phyloP scores from a whole-genome alignment of 1,140 invertebrate genomes.

The Triops cancriformis region DNA sequence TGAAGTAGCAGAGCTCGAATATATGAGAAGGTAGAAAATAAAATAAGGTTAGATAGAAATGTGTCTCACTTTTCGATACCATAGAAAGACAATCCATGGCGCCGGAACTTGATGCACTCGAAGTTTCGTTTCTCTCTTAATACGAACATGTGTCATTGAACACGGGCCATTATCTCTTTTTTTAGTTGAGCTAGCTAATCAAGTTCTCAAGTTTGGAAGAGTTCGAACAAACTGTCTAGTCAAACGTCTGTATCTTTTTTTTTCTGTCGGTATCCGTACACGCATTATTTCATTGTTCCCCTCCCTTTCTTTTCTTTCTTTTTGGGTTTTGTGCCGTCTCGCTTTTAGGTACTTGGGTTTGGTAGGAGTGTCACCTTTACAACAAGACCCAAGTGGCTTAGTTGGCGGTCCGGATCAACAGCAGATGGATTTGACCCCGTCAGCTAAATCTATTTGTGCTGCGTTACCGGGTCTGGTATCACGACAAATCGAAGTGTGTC shows the following conservation, averaged over 20 bases:
- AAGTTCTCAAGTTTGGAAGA: background rate
- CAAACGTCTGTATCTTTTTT: background rate
- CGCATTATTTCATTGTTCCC: no score
- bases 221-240: background rate
- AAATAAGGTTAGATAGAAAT: background rate
- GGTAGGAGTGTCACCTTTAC: constrained; percentile 39
- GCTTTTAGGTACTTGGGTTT: constrained; percentile 47
- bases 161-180: background rate
- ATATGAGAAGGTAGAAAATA: no score
- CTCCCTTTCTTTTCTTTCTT: constrained; percentile 16
- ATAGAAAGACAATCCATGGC: constrained; percentile 1
- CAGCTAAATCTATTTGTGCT: constrained; percentile 33
- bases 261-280: background rate
- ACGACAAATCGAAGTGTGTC: constrained; percentile 44
- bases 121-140: background rate
- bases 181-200: background rate
- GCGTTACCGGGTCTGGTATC: constrained; percentile 40
- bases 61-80: background rate
- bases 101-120: background rate
- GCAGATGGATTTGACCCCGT: constrained; percentile 27
- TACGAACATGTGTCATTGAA: background rate
- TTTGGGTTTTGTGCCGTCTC: constrained; percentile 22
- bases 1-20: no score
- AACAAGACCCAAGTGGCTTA: constrained; percentile 28
- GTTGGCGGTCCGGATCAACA: constrained; percentile 28